Base-by-base conservation (phyloP, 2,113 vertebrate species). In the Australoheros scitulus region DNA sequence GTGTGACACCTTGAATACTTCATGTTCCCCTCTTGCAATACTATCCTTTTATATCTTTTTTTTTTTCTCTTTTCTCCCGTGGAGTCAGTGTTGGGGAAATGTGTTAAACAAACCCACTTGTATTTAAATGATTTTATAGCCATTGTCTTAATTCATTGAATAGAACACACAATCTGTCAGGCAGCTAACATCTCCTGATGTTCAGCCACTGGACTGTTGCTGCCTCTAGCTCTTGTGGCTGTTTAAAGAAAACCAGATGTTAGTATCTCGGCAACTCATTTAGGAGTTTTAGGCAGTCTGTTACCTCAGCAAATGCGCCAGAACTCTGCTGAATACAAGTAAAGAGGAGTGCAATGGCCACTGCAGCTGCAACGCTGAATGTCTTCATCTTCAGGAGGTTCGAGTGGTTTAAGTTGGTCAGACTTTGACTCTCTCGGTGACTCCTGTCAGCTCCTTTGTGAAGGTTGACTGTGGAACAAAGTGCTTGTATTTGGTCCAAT, bases 181-280 rank as follows among this genome's bases (percentile, higher is more conserved):
- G 41, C 34, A 64, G 20, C 34, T 22, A 64, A 3, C 61, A 64
- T 64, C 61, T 17, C 14, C 14, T 18, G 47, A 64, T 64, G 63
- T 43, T 65, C 22, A 38, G 36, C 4, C 43, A 43, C 63, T 65
- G 63, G 63, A 65, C 63, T 43, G 63, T 65, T 65, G 63, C 63
- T n/a, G n/a, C 63, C 13, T 4, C 41, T 43, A 65, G 63, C 38
- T 65, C 63, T 65, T 43, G 63, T 24, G 38, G n/a, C 63, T 24
- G 63, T 17, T 65, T 65, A 65, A 65, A 43, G 63, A 43, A 65
- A 65, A 43, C 63, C 63, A 65, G 63, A 43, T 65, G 63, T 65
- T 65, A 43, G 63, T 17, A 22, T 65, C 63, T 65, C 43, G 63
- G 63, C 63, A 24, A 38, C 38, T 65, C 63, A 65, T 65, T 65